Evolutionary conservation across 2,888 invertebrate genomes (phyloP), one percentile per base, ranked within the genome.

Genomic region (Drosophila recens): DNA sequence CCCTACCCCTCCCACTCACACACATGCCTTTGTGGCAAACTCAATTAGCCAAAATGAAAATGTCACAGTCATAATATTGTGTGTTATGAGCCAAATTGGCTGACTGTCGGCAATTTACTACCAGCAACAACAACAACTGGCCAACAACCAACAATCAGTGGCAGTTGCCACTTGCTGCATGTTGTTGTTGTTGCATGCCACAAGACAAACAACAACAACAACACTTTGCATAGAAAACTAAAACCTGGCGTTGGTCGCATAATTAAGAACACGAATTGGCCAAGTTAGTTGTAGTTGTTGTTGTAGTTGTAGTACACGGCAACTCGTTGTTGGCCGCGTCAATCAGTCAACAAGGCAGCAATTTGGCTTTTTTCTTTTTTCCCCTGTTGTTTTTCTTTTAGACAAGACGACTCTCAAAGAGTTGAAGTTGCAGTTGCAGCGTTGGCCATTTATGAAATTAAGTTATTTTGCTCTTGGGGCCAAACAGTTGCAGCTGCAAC

Each of bases 381-480:
- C 1, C 10, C 8, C 30, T 5, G 30, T 40, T 34, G n/a, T n/a
- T n/a, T n/a, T n/a, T n/a, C n/a, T 57, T 53, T n/a, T 34, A 63
- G 77, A 56, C 78, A 67, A 76, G 72, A 57, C 71, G 43, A 36
- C 61, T 67, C 45, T 34, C 34, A 57, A 59, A 59, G 65, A 59
- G 65, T 52, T 42, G 23, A 48, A 17, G 45, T 27, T 27, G 48
- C 17, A n/a, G 48, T 53, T 79, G 34, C 2, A 67, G 67, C 75
- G 57, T 72, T 91, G 79, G 90, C 90, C 90, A 91, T 91, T 91
- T 90, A 87, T 90, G 85, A 91, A 90, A 91, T 91, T 87, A 91
- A 91, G 91, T 91, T 91, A 91, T 91, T 91, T 91, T 87, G 87
- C 91, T 87, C 90, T 82, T 80, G 90, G 89, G 90, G 89, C 72